A percentile compares a stretch with the other conserved stretches of the same genome.
Conservation (phyloP, 2,888 invertebrate species). For the Lapara coniferarum region DNA sequence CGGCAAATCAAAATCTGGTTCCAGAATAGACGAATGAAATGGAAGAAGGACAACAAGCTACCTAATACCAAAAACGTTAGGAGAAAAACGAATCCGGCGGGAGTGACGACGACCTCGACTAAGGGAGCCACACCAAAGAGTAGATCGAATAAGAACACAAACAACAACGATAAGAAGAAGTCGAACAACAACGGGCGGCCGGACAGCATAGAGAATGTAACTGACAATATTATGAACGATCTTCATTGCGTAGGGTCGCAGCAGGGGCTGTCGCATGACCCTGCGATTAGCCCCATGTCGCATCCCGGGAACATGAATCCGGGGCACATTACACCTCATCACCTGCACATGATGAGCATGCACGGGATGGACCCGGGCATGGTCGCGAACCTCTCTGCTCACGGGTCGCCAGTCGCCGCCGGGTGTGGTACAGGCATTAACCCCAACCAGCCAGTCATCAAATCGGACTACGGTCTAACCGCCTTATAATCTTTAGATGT, state of each 20-base stretch:
- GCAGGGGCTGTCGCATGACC: conserved; percentile 74
- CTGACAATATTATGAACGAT: conserved; percentile 84
- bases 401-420: conserved; percentile 81
- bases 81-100: conserved; percentile 90
- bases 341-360: conserved; percentile 78
- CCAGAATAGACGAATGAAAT: conserved; percentile 92
- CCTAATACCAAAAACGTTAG: conserved; percentile 91
- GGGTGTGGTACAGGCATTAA: conserved; percentile 73
- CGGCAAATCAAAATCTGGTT: conserved; percentile 95
- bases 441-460: conserved; percentile 85
- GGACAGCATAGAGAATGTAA: conserved; percentile 86
- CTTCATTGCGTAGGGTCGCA: conserved; percentile 83
- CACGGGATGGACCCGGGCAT: conserved; percentile 79
- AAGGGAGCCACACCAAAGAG: conserved; percentile 86
- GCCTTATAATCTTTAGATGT: conserved; percentile 84
- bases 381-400: conserved; percentile 77
- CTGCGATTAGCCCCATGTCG: conserved; percentile 80
- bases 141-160: conserved; percentile 85
- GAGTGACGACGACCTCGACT: conserved; percentile 85
- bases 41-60: conserved; percentile 92
- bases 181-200: conserved; percentile 82
- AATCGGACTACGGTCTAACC: conserved; percentile 94
- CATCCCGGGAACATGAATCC: conserved; percentile 74
- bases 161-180: conserved; percentile 82
- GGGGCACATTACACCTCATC: conserved; percentile 82